Evolutionary conservation across 1,140 invertebrate genomes (phyloP), one percentile per base, ranked within the genome.

Genomic region (Drosophila setifemur): DNA sequence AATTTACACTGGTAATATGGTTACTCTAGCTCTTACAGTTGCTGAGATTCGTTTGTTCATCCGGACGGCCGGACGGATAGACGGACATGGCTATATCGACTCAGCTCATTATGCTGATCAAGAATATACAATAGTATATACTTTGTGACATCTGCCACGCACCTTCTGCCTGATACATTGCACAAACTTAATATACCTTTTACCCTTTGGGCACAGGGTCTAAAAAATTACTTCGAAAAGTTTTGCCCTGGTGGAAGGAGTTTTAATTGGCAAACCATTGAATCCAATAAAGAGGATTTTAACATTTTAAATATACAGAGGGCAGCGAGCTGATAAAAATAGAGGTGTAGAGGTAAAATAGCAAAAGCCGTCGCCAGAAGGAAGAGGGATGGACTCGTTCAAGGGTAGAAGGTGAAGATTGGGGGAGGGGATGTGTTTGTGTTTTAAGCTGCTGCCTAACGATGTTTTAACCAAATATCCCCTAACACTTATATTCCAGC

Each of bases 201-300:
- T n/a, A n/a, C n/a, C n/a, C n/a, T n/a, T n/a, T n/a, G n/a, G n/a
- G n/a, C n/a, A n/a, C n/a, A n/a, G n/a, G n/a, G n/a, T n/a, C n/a
- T n/a, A n/a, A 11, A 55, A 52, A 26, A 66, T 16, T 50, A 37
- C 68, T 77, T 73, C 70, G 52, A 69, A 83, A 82, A 82, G 48
- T 82, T 82, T 73, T 74, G 47, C 42, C 60, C 57, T 21, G 63
- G 55, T 82, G 49, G 81, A 79, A 64, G 60, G 82, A 88, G 82
- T 87, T 87, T 77, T 83, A 87, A 87, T 87, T 87, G 82, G 82
- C 82, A 87, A 87, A 87, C 82, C 82, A 87, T 87, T 87, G 82
- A 87, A 87, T 87, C 82, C 82, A 87, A 87, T 87, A 87, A 87
- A 87, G 83, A 87, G 83, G 82, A 87, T 87, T 87, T 87, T 82